phyloP scores from a whole-genome alignment of 1,140 invertebrate species.

The Micrasema longulum region DNA sequence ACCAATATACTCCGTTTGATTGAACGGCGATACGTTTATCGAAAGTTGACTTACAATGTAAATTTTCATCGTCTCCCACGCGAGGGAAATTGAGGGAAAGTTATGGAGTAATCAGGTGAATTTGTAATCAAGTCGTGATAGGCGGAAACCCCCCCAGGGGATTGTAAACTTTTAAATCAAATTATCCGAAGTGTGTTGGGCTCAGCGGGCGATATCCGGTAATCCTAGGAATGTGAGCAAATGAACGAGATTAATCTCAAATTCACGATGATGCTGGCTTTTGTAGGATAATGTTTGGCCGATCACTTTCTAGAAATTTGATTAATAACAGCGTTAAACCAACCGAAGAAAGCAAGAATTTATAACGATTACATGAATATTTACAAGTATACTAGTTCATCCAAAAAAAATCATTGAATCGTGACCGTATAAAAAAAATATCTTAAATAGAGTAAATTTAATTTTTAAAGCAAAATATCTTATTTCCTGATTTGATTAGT shows the following conservation, averaged over 20 bases:
- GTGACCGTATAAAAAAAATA: too few species aligned
- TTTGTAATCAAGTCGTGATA: conserved; percentile 47
- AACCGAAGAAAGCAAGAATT: too few species aligned
- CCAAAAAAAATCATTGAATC: too few species aligned
- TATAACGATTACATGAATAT: too few species aligned
- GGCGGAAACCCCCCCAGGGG: conserved; percentile 26
- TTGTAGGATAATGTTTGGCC: too few species aligned
- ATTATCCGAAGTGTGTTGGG: conserved; percentile 41
- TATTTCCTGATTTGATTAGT: too few species aligned
- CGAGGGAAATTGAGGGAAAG: conserved; percentile 44
- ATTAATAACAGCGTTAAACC: too few species aligned
- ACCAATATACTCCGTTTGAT: conserved; percentile 22
- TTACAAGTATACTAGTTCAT: too few species aligned
- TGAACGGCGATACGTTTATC: conserved; percentile 28
- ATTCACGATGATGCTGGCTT: not conserved
- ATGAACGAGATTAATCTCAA: conserved; percentile 8
- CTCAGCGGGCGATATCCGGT: conserved; percentile 22
- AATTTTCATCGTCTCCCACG: not conserved
- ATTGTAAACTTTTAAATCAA: conserved; percentile 49
- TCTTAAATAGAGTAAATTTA: too few species aligned
- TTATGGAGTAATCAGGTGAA: conserved; percentile 50
- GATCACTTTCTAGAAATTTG: too few species aligned
- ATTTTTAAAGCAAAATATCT: too few species aligned
- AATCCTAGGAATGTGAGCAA: conserved; percentile 10
- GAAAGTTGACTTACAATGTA: conserved; percentile 20